Evolutionary conservation across 2,113 vertebrate species (phyloP).

Genomic region (Serinus canaria): DNA sequence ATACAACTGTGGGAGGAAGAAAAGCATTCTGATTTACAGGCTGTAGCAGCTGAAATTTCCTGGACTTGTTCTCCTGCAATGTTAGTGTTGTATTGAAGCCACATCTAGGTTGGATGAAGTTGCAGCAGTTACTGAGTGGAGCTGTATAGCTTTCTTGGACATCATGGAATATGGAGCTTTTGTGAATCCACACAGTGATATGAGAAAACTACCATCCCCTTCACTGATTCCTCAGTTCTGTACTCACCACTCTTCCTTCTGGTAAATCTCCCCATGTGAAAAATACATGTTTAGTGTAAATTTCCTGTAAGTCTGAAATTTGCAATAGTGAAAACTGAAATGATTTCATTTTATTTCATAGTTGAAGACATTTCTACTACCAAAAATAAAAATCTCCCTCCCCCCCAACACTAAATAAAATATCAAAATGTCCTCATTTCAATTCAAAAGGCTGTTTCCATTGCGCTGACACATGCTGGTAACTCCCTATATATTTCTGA

Average conservation of each 20-base stretch:
- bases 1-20: constrained; percentile 2
- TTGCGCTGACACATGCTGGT: not conserved
- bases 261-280: not conserved
- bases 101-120: not conserved
- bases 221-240: not conserved
- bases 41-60: constrained; percentile 38
- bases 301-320: not conserved
- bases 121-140: not conserved
- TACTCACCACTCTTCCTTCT: not conserved
- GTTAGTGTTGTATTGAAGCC: not conserved
- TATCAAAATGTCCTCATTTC: not conserved
- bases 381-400: not conserved
- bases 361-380: not conserved
- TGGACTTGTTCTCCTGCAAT: not conserved
- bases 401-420: not conserved
- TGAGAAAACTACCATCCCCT: not conserved
- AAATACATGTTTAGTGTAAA: not conserved
- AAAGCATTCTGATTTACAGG: constrained; percentile 3
- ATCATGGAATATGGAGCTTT: not conserved
- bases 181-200: not conserved
- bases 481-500: not conserved
- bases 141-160: not conserved
- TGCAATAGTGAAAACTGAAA: not conserved
- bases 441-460: not conserved
- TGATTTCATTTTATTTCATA: not conserved